Conservation (phyloP, 2,888 invertebrate genomes). For the Carpatolechia fugitivella region DNA sequence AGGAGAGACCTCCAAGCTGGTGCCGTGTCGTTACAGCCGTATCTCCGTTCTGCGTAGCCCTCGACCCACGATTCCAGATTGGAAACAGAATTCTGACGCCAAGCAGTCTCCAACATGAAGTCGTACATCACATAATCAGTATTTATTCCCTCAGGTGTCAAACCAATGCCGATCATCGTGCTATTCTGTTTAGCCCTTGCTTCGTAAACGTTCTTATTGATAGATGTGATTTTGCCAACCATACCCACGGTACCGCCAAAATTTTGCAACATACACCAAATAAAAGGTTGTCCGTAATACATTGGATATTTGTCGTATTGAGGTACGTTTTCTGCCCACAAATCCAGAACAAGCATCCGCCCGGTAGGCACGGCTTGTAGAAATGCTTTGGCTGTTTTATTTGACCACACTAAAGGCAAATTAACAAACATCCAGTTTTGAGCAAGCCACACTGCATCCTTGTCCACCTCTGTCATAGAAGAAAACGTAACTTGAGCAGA, state of each 20-base stretch:
- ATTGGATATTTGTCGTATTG: slow-evolving; percentile 86
- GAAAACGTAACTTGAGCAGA: slow-evolving; percentile 85
- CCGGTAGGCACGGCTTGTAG: slow-evolving; percentile 88
- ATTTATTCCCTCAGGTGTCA: slow-evolving; percentile 96
- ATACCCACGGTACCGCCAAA: slow-evolving; percentile 93
- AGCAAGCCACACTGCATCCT: slow-evolving; percentile 90
- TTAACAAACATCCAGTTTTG: slow-evolving; percentile 89
- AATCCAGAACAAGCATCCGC: slow-evolving; percentile 90
- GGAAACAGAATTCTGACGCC: slow-evolving; percentile 78
- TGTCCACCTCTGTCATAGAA: slow-evolving; percentile 84
- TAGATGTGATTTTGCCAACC: slow-evolving; percentile 84
- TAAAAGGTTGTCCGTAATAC: slow-evolving; percentile 95
- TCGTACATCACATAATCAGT: slow-evolving; percentile 97
- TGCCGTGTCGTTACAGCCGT: slow-evolving; percentile 82
- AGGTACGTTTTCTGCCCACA: slow-evolving; percentile 92
- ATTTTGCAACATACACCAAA: slow-evolving; percentile 81
- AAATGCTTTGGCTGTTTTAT: slow-evolving; percentile 83
- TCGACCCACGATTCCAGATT: slow-evolving; percentile 82
- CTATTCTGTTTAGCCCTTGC: slow-evolving; percentile 81
- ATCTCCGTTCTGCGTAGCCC: slow-evolving; percentile 84
- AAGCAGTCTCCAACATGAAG: slow-evolving; percentile 90
- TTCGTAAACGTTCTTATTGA: slow-evolving; percentile 83
- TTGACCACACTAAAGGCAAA: too few relatives aligned
- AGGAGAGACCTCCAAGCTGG: slow-evolving; percentile 83
- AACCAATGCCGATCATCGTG: slow-evolving; percentile 93